These are phyloP conservation scores for Nothocercus nigrocapillus DNA, from an alignment of 2,113 vertebrate species.

Conservation along the genomic window DNA sequence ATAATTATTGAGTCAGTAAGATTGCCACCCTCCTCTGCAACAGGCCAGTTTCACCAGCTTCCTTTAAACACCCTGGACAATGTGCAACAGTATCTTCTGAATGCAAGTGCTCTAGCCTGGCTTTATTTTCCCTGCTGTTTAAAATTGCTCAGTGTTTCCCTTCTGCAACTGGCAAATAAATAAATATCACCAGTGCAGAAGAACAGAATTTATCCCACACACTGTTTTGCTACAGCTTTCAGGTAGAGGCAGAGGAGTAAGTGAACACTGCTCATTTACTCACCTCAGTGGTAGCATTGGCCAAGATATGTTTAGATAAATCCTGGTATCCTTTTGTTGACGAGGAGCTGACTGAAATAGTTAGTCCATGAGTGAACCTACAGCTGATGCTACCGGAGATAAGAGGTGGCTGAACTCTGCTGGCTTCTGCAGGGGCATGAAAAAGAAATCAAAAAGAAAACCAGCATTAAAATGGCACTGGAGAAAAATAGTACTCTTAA, in stretches of 20 bases:
- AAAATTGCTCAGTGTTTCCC: neutral
- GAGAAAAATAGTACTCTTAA: neutral
- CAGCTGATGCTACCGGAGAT: conserved; percentile 43
- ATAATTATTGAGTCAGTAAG: neutral
- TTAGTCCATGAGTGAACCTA: conserved; percentile 63
- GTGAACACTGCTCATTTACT: neutral
- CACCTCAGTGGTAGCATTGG: conserved; percentile 86
- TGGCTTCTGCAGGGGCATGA: neutral
- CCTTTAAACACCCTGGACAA: neutral
- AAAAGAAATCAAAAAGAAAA: neutral
- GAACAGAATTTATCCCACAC: neutral
- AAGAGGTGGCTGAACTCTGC: conserved; percentile 19
- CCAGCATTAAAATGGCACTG: neutral
- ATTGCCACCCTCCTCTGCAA: neutral
- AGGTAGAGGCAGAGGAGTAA: neutral
- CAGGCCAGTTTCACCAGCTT: neutral
- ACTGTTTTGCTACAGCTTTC: neutral
- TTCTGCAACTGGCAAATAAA: neutral
- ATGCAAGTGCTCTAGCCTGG: neutral
- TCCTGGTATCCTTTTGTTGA: conserved; percentile 84
- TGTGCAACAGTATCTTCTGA: neutral
- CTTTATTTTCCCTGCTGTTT: neutral
- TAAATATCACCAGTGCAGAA: neutral
- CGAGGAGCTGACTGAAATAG: conserved; percentile 71
- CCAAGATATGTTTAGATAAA: conserved; percentile 83